A percentile compares a stretch with the other conserved stretches of the same genome.
Evolutionary conservation across 2,797 vertebrate species (phyloP).

Genomic region (Menidia menidia): DNA sequence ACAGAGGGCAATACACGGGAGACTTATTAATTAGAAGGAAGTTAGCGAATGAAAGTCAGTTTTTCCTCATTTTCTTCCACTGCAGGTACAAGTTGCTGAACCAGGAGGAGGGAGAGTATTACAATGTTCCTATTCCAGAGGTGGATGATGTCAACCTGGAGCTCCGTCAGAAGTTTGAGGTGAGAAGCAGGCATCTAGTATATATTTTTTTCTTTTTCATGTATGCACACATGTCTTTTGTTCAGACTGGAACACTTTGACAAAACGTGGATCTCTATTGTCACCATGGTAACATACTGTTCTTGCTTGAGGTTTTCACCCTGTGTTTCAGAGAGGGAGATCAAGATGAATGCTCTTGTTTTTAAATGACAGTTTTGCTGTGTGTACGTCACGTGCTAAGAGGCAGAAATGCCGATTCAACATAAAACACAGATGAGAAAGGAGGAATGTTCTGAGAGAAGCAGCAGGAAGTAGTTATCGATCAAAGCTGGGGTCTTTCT

Average conservation of each 20-base stretch:
- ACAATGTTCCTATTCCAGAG: conserved; percentile 96
- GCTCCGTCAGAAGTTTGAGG: conserved; percentile 96
- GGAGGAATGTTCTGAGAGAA: neutral
- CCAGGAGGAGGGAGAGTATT: conserved; percentile 97
- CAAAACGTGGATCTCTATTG: conserved; percentile 26
- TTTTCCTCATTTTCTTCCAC: neutral
- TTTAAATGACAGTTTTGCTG: conserved; percentile 1
- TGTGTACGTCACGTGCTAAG: neutral
- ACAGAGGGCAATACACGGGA: neutral
- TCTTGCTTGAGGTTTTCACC: conserved; percentile 33
- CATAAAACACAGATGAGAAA: neutral
- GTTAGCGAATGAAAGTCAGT: neutral
- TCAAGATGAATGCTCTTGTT: conserved; percentile 15
- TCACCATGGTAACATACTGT: conserved; percentile 62
- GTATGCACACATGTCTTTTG: neutral
- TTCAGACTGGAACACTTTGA: conserved; percentile 7
- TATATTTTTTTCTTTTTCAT: conserved; percentile 1
- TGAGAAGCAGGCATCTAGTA: conserved; percentile 64
- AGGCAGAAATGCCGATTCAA: neutral
- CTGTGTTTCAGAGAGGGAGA: conserved; percentile 19
- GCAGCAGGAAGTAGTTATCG: neutral
- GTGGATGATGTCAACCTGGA: conserved; percentile 90
- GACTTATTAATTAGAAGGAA: neutral
- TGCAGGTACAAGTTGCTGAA: conserved; percentile 96
- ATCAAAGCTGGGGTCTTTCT: no score